Evolutionary conservation across 2,797 vertebrate species (phyloP), one percentile per base, ranked within the genome.

Genomic region (Chiroxiphia lanceolata): DNA sequence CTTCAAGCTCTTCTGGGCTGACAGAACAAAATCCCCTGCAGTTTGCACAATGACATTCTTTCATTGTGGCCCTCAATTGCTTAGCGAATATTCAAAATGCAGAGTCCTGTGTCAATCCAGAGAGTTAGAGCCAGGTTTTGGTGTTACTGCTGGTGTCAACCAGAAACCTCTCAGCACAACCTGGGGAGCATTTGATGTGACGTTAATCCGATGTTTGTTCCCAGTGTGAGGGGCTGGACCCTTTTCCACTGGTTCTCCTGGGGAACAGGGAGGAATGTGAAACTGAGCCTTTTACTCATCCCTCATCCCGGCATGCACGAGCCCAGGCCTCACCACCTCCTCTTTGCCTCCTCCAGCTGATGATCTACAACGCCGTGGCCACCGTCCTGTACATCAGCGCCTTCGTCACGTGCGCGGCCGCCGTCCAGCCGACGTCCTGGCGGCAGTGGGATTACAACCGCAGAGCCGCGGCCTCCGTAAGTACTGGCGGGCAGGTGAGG

Each of bases 401-500:
- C 69, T 99, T 99, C 67, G 70, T 99, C 59, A 85, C 98, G 12
- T 98, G 98, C 1, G 98, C 98, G 0, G 97, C 97, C 0, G 92
- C 96, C 0, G 98, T 99, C 2, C 4, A 36, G 1, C n/a, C 31
- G 0, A 97, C 72, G 0, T 16, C 33, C 3, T 8, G 15, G 57
- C 9, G 5, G n/a, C 96, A 97, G 83, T 97, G 95, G 54, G 94
- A 33, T 5, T 98, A 97, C n/a, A 97, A 98, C 90, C 97, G 98
- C 75, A 78, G 98, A 40, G 98, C 97, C 0, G 98, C 99, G 0
- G 98, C 99, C 2, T 98, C 99, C 2, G 99, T 99, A 97, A 99
- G 99, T 98, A 34, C 9, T 0, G 0, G 21, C 0, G 27, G 27
- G 38, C 33, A 5, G 61, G 42, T 2, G 10, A n/a, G 65, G 56